Evolutionary conservation across 2,888 invertebrate species (phyloP).

Genomic region (Ophioninae sp.): DNA sequence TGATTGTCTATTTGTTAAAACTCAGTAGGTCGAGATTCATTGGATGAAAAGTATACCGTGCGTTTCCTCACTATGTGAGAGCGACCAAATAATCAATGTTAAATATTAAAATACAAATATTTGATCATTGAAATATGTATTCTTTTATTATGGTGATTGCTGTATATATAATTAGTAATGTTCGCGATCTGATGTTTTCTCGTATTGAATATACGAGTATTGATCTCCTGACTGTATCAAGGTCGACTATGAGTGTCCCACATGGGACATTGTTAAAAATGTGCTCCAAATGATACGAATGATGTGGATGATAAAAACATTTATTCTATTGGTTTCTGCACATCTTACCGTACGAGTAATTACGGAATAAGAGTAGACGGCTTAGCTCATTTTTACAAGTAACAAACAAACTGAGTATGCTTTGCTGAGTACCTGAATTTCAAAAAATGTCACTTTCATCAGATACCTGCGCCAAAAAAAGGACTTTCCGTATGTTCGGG

Average conservation of each 20-base stretch:
- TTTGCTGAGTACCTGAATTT: conserved; percentile 59
- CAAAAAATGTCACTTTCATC: conserved; percentile 57
- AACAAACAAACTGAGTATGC: conserved; percentile 68
- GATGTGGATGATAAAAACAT: not conserved
- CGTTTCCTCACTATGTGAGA: not conserved
- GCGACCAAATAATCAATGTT: not conserved
- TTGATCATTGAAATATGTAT: not conserved
- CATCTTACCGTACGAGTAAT: not conserved
- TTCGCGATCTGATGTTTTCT: not conserved
- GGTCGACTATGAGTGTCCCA: not conserved
- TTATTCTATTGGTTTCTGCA: not conserved
- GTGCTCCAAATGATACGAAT: not conserved
- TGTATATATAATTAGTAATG: not conserved
- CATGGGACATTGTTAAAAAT: not conserved
- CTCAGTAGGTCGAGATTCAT: too few relatives aligned
- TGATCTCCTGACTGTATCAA: not conserved
- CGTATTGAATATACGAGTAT: not conserved
- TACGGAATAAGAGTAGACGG: not conserved
- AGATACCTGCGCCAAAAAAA: conserved; percentile 24
- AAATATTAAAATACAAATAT: not conserved
- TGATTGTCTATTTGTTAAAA: too few relatives aligned
- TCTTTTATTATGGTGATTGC: not conserved
- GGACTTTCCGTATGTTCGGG: not conserved
- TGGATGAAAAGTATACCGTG: too few relatives aligned
- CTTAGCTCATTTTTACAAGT: conserved; percentile 30